phyloP scores from a whole-genome alignment of 2,113 vertebrate genomes.

The Camelus bactrianus region DNA sequence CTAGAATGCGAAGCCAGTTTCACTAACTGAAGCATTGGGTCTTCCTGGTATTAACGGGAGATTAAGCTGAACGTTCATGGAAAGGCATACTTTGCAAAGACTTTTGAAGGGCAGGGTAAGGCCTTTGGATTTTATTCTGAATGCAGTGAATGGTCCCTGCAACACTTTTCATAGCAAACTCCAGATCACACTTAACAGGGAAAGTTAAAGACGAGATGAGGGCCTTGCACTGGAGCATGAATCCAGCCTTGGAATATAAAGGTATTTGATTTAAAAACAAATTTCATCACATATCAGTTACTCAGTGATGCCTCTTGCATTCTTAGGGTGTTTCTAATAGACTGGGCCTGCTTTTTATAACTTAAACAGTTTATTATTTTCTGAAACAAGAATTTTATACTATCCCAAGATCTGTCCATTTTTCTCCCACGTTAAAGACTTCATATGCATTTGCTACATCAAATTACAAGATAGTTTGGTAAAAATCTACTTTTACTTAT shows the following conservation, averaged over 20 bases:
- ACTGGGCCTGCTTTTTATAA: background rate
- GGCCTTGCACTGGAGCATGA: background rate
- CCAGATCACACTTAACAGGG: background rate
- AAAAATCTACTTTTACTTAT: conserved; percentile 65
- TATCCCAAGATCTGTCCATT: background rate
- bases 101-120: background rate
- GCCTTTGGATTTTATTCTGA: background rate
- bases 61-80: background rate
- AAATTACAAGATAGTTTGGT: conserved; percentile 40
- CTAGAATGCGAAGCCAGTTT: background rate
- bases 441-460: conserved; percentile 17
- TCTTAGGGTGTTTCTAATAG: background rate
- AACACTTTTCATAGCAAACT: background rate
- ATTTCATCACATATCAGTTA: background rate
- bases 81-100: background rate
- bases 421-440: conserved; percentile 40
- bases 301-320: background rate
- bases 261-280: background rate
- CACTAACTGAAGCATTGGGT: background rate
- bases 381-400: background rate
- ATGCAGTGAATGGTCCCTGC: background rate
- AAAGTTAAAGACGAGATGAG: background rate
- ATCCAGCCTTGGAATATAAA: background rate
- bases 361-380: background rate
- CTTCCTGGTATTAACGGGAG: background rate